Evolutionary conservation across 2,113 vertebrate genomes (phyloP), one percentile per base, ranked within the genome.

Genomic region (Notothenia coriiceps): DNA sequence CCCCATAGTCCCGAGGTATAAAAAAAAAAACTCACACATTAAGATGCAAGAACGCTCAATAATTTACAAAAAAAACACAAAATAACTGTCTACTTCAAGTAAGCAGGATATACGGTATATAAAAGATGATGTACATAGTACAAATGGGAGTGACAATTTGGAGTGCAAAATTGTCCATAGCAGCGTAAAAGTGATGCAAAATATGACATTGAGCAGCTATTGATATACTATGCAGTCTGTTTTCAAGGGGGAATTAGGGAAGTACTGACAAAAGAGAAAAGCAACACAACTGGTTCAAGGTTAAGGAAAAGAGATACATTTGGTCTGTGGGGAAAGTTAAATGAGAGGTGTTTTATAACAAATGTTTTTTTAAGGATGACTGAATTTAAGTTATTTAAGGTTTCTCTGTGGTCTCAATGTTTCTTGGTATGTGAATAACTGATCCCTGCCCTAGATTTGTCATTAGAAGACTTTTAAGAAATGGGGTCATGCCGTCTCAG

Each of bases 381-480:
- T 49, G 10, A 49, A 18, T 46, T 7, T 17, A 6, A 68, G 62
- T 51, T 52, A 50, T 15, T 52, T 68, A 40, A 49, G 63, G 18
- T 65, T 64, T 65, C 7, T 25, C n/a, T 64, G 9, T 55, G 11
- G 7, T 50, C 15, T 52, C 9, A 40, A 0, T 49, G 13, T 67
- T 54, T 67, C 25, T 74, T 18, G 5, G 40, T 46, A 13, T 54
- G 40, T 50, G 10, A 17, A 18, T 72, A n/a, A 61, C 29, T 7
- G 50, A 67, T 68, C 40, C 6, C 13, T 61, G 56, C 49, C 49
- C 55, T 55, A 49, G 49, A 49, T 64, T 50, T 70, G 8, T 44
- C 43, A 57, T n/a, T 20, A n/a, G 40, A 61, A 51, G 33, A 25
- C 33, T 44, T 64, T 52, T 47, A 12, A 70, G 22, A 13, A 67